A percentile compares a stretch with the other conserved stretches of the same genome.
phyloP scores from a whole-genome alignment of 2,113 vertebrate species.

The Boleophthalmus pectinirostris region DNA sequence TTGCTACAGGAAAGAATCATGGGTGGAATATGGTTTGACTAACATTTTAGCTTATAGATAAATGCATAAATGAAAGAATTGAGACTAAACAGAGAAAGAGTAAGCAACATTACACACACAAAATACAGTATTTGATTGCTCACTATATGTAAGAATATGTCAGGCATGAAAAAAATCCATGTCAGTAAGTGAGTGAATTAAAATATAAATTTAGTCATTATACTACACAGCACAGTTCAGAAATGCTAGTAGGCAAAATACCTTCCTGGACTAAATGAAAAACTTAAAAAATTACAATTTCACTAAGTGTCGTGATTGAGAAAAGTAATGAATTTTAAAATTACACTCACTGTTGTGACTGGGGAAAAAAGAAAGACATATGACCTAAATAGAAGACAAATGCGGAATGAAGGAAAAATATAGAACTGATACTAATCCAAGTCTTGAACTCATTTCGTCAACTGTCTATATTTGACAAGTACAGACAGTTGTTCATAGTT shows the following conservation, averaged over 20 bases:
- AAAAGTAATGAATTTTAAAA: conserved; percentile 42
- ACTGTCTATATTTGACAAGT: conserved; percentile 23
- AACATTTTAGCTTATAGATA: conserved; percentile 61
- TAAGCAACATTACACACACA: conserved; percentile 67
- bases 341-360: conserved; percentile 55
- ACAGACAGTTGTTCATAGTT: conserved; percentile 42
- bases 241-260: conserved; percentile 1
- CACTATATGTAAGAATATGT: conserved; percentile 53
- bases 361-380: conserved; percentile 48
- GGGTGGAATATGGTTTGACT: conserved; percentile 47
- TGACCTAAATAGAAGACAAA: conserved; percentile 62
- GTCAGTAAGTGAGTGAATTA: conserved; percentile 73
- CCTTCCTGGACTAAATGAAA: conserved; percentile 57
- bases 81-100: conserved; percentile 33
- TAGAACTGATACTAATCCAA: conserved; percentile 60
- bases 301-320: conserved; percentile 54
- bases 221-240: conserved; percentile 74
- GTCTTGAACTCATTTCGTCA: conserved; percentile 54
- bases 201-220: conserved; percentile 76
- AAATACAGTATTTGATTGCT: conserved; percentile 59
- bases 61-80: conserved; percentile 47
- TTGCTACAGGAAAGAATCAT: conserved; percentile 25
- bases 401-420: conserved; percentile 64
- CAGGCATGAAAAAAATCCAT: conserved; percentile 60
- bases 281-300: conserved; percentile 63